A percentile compares a stretch with the other conserved stretches of the same genome.
These are phyloP conservation scores for Darevskia mixta DNA, from an alignment of 2,797 vertebrate species.

Conservation along the genomic window DNA sequence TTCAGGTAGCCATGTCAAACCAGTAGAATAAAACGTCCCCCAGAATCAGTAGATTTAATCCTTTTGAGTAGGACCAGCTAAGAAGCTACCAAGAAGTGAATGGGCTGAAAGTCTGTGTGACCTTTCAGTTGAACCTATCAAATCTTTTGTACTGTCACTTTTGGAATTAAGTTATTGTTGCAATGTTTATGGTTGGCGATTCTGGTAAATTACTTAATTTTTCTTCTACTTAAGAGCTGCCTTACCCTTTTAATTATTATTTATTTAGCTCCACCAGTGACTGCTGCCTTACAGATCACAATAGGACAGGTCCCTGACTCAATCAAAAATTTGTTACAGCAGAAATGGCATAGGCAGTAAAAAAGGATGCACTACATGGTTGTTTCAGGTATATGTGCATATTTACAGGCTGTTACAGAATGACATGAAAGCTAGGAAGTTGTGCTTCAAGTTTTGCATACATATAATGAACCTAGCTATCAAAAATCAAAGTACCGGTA, in stretches of 20 bases:
- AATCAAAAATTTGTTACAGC: neutral
- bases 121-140: neutral
- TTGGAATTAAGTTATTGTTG: neutral
- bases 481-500: neutral
- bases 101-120: neutral
- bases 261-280: neutral
- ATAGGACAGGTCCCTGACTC: too few relatives aligned
- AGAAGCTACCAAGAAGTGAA: neutral
- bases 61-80: too few relatives aligned
- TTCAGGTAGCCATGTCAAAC: neutral
- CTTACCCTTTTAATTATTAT: neutral
- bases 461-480: neutral
- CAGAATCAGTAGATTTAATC: neutral
- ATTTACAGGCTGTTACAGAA: neutral
- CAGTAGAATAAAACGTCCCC: neutral
- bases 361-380: neutral
- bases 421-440: neutral
- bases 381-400: neutral
- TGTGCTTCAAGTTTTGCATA: neutral
- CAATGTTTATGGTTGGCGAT: neutral
- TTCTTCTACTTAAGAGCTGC: neutral
- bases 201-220: neutral
- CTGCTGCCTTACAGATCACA: neutral
- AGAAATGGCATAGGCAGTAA: neutral
- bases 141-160: neutral